A percentile compares a stretch with the other conserved stretches of the same genome.
phyloP scores from a whole-genome alignment of 2,113 vertebrate species.

The pig (Sus scrofa) region T2T-Sscrofa CM000820.6:98731501-98732000 shows the following conservation, averaged over 20 bases:
- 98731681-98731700: background rate
- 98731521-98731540: background rate
- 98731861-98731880: background rate
- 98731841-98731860: background rate
- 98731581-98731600: background rate
- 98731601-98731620: no score
- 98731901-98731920: background rate
- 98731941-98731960: background rate
- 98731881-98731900: background rate
- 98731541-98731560: background rate
- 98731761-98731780: background rate
- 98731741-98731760: background rate
- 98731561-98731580: background rate
- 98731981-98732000: background rate
- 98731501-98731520: background rate
- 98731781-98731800: background rate
- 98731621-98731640: background rate
- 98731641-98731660: background rate
- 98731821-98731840: background rate
- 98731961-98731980: background rate
- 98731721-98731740: background rate
- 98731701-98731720: background rate
- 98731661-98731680: background rate
- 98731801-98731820: background rate
- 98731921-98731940: background rate